Base-by-base conservation (phyloP, 2,888 invertebrate genomes). In the Callyntrura sp. region DNA sequence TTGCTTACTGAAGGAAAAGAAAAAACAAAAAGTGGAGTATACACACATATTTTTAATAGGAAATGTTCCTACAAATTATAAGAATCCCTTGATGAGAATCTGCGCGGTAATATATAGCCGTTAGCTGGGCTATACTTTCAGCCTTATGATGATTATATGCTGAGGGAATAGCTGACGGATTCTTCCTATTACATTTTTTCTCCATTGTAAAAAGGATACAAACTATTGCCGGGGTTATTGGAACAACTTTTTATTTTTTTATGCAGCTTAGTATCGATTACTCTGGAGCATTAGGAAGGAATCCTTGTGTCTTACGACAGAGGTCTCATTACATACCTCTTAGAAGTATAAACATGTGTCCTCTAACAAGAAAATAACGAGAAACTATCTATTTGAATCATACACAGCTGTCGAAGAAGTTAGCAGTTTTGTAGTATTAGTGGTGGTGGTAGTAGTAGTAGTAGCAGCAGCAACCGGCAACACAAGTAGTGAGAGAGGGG, bases 331-430 rank as follows among this genome's bases (percentile, higher is more conserved):
- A 87, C 68, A 81, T 86, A 86, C 65, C 68, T 88, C 73, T 88
- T 76, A 60, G 76, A 23, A 86, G 78, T 70, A 20, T 51, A 79
- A 87, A 28, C 88, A 82, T 82, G 48, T 83, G 82, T 76, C 60
- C 65, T 83, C 35, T 83, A 88, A 88, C 23, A 35, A 57, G 62
- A 79, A 79, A 79, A 60, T 76, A 79, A 87, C 79, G 73, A 88
- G 88, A 88, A 73, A 14, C 82, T 83, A 82, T 88, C 62, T 88
- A 62, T 83, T 82, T 83, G 88, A 76, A 87, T 79, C 87, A 81
- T 86, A 68, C 57, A 81, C 87, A 87, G 51, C 81, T 87, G 81
- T 87, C 81, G 79, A 68, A 23, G 8, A 20, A 73, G 51, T 43
- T n/a, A 23, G 23, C 35, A 73, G 51, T n/a, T n/a, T 62, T 25